Percentiles rank a stretch among this genome's conserved stretches.
Evolutionary conservation across 2,113 vertebrate species (phyloP).

Genomic region (Rhagologus leucostigma): DNA sequence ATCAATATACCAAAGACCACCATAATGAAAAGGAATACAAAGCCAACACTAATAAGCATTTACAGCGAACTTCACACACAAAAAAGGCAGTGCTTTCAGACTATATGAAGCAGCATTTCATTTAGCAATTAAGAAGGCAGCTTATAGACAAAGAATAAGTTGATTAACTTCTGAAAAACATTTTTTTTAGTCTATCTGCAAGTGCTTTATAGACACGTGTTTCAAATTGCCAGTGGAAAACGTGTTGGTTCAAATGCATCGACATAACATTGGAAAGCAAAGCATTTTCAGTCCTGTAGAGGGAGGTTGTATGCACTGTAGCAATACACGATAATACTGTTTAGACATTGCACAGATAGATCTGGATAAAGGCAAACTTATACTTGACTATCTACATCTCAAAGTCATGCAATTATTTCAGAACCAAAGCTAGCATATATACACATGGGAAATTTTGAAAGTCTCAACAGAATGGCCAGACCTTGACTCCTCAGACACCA

Average conservation of each 20-base stretch:
- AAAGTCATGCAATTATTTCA: background rate
- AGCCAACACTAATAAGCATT: background rate
- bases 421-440: background rate
- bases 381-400: background rate
- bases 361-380: background rate
- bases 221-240: background rate
- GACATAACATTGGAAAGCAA: background rate
- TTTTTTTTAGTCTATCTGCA: background rate
- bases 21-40: background rate
- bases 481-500: background rate
- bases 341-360: background rate
- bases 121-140: background rate
- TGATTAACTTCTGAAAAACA: background rate
- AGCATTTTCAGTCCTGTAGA: background rate
- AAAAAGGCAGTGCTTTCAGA: background rate
- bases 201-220: accelerated
- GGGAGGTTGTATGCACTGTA: accelerated
- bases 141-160: background rate
- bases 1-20: background rate
- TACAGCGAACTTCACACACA: background rate
- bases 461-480: background rate
- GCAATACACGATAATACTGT: background rate
- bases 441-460: background rate
- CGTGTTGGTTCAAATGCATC: accelerated
- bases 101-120: background rate